Evolutionary conservation across 2,797 vertebrate species (phyloP).

Genomic region (Podarcis siculus): DNA sequence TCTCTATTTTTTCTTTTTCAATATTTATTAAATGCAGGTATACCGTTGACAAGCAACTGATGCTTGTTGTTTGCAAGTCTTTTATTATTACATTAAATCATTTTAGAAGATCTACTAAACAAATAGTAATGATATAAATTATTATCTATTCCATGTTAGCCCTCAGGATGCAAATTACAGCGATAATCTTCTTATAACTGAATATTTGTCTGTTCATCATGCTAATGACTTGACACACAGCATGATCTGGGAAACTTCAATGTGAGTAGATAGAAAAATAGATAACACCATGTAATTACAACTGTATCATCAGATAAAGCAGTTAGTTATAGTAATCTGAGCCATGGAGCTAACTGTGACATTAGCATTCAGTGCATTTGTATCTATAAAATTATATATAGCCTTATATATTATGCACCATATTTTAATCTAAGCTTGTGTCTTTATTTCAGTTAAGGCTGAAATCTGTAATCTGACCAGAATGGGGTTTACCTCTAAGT

Average conservation of each 20-base stretch:
- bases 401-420: neutral
- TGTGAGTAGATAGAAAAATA: neutral
- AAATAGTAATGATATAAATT: neutral
- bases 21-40: neutral
- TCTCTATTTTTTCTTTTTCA: neutral
- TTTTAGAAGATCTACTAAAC: neutral
- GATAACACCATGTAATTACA: slow-evolving; percentile 37
- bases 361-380: neutral
- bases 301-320: slow-evolving; percentile 39
- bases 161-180: slow-evolving; percentile 9
- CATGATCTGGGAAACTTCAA: slow-evolving; percentile 31
- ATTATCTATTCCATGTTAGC: slow-evolving; percentile 16
- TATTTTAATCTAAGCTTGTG: neutral
- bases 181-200: neutral
- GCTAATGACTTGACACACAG: slow-evolving; percentile 17
- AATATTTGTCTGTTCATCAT: slow-evolving; percentile 8
- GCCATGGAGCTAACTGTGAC: slow-evolving; percentile 49
- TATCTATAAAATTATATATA: neutral
- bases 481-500: neutral
- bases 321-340: slow-evolving; percentile 8
- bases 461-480: neutral
- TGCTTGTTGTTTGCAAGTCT: neutral
- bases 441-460: neutral
- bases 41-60: neutral
- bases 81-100: neutral